Evolutionary conservation across 2,888 invertebrate genomes (phyloP).

Genomic region (Fragum fragum): DNA sequence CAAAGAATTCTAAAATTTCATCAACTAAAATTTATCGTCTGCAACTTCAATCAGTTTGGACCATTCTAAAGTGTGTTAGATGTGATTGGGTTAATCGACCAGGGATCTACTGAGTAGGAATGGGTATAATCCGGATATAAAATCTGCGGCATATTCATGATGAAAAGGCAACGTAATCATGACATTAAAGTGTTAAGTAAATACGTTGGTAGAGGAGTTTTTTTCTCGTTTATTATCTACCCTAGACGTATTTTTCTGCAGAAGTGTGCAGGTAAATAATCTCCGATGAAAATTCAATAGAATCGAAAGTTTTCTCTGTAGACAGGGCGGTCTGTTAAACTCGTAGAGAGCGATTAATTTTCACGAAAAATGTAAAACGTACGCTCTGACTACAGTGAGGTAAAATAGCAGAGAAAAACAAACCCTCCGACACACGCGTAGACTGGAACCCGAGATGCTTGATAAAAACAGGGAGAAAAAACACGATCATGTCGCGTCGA

Average conservation of each 20-base stretch:
- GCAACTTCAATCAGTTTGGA: too few species aligned
- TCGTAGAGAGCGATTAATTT: conserved; percentile 26
- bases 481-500: neutral
- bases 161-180: conserved; percentile 1
- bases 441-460: conserved; percentile 16
- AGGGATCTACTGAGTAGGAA: too few species aligned
- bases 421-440: conserved; percentile 20
- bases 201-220: neutral
- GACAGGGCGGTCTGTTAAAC: conserved; percentile 14
- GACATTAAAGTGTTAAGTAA: neutral
- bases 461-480: conserved; percentile 15
- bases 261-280: neutral
- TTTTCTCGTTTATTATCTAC: neutral
- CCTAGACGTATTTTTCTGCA: conserved; percentile 11
- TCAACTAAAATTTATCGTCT: too few species aligned
- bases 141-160: neutral
- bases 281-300: conserved; percentile 3
- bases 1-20: too few species aligned
- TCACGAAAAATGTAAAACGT: conserved; percentile 21
- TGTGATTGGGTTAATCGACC: too few species aligned
- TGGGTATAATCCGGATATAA: too few species aligned
- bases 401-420: conserved; percentile 13
- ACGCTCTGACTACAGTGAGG: conserved; percentile 19
- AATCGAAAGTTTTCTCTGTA: conserved; percentile 3
- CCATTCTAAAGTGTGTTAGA: too few species aligned